These are phyloP conservation scores for Sinocyclocheilus grahami DNA, from an alignment of 2,113 vertebrate genomes.

Conservation along the genomic window DNA sequence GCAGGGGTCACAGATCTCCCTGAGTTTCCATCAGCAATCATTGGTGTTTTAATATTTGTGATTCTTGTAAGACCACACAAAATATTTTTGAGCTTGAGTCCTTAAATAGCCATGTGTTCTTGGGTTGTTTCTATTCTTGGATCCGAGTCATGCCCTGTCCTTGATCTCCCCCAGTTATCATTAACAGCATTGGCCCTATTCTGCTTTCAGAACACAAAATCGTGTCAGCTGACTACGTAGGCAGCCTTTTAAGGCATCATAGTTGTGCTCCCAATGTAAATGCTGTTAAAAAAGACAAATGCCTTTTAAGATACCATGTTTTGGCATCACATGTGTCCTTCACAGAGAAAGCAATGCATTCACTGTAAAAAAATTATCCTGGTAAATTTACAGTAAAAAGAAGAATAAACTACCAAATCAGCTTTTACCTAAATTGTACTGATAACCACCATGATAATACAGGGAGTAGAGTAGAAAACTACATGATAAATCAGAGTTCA, in stretches of 20 bases:
- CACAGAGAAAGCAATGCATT: too few relatives aligned
- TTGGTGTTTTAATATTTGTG: slow-evolving; percentile 12
- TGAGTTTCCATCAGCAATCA: slow-evolving; percentile 32
- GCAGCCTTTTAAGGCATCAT: neutral
- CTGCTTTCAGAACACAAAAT: slow-evolving; percentile 10
- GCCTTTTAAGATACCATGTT: too few relatives aligned
- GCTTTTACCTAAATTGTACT: too few relatives aligned
- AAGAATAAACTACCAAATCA: too few relatives aligned
- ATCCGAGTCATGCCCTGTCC: slow-evolving; percentile 14
- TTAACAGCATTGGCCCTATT: neutral
- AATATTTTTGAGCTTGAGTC: slow-evolving; percentile 18
- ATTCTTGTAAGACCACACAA: neutral
- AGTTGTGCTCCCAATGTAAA: neutral
- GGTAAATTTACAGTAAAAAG: too few relatives aligned
- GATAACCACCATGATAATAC: too few relatives aligned
- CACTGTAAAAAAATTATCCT: too few relatives aligned
- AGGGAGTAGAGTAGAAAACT: too few relatives aligned
- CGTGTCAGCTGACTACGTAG: neutral
- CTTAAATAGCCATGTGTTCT: slow-evolving; percentile 42
- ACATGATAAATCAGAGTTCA: too few relatives aligned
- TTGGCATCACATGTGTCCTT: too few relatives aligned
- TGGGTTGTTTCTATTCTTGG: slow-evolving; percentile 36
- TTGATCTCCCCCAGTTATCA: slow-evolving; percentile 23
- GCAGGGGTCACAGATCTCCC: slow-evolving; percentile 15
- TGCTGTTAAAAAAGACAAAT: neutral